Conservation (phyloP, 2,113 vertebrate genomes). For the Sialia sialis region DNA sequence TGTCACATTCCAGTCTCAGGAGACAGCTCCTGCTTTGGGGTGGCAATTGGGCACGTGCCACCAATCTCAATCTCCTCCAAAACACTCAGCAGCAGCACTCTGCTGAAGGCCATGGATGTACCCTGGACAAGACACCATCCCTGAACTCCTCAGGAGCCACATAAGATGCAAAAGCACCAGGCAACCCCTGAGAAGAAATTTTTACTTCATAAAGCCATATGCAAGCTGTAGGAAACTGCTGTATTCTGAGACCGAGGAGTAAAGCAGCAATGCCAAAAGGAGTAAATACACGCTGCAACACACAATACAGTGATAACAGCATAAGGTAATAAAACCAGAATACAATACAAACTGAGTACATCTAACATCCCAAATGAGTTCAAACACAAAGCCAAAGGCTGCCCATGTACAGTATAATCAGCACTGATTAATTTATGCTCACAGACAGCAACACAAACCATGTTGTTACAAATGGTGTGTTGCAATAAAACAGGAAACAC, state of each 20-base stretch:
- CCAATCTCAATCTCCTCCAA: background rate
- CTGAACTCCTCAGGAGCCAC: background rate
- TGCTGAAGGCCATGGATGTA: background rate
- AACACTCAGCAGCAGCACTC: background rate
- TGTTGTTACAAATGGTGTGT: background rate
- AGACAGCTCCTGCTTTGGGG: background rate
- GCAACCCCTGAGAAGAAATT: background rate
- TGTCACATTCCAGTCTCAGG: background rate
- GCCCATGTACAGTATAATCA: background rate
- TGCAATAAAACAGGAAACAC: conserved; percentile 29
- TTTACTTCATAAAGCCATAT: background rate
- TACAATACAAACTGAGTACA: background rate
- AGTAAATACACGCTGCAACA: background rate
- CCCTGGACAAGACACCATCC: background rate
- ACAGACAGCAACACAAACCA: background rate
- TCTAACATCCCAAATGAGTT: background rate
- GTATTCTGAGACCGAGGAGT: background rate
- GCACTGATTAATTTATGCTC: background rate
- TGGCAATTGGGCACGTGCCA: background rate
- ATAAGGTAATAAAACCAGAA: background rate
- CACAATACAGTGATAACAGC: background rate
- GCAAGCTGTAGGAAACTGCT: background rate
- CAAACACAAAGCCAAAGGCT: background rate
- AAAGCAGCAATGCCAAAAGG: background rate
- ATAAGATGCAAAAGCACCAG: background rate